phyloP scores from a whole-genome alignment of 2,888 invertebrate genomes.

The Cyclophora punctaria region DNA sequence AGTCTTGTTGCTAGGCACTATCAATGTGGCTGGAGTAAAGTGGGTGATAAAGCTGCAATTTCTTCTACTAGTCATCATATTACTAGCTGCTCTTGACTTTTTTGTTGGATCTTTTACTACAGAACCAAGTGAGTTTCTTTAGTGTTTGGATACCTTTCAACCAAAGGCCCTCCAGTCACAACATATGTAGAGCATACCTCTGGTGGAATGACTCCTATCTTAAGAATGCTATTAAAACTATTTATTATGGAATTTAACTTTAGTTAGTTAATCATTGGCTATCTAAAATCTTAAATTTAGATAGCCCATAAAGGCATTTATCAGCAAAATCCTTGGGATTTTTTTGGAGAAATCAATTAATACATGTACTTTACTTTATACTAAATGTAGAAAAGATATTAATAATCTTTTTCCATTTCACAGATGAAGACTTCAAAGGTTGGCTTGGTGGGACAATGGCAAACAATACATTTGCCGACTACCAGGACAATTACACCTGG shows the following conservation, averaged over 20 bases:
- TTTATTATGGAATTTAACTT: no score
- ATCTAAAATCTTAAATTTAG: no score
- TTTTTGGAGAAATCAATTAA: background rate
- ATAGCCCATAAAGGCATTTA: no score
- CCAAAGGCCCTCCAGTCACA: no score
- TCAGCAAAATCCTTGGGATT: no score
- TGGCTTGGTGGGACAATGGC: constrained; percentile 87
- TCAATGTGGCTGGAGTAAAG: constrained; percentile 97
- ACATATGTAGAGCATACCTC: no score
- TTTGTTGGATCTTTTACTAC: constrained; percentile 92
- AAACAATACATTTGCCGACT: constrained; percentile 88
- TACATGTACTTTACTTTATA: background rate
- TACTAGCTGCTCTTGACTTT: constrained; percentile 94
- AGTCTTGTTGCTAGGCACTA: constrained; percentile 88
- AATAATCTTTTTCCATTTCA: constrained; percentile 3
- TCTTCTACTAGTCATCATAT: constrained; percentile 86
- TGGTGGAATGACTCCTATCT: no score
- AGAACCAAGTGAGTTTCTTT: constrained; percentile 76
- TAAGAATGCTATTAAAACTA: no score
- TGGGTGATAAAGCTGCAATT: constrained; percentile 98
- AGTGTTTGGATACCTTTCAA: no score
- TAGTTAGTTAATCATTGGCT: no score
- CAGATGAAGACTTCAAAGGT: constrained; percentile 83
- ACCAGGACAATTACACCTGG: constrained; percentile 89
- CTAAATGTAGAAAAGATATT: no score